phyloP scores from a whole-genome alignment of 2,797 vertebrate genomes.

The Acanthiza pusilla region DNA sequence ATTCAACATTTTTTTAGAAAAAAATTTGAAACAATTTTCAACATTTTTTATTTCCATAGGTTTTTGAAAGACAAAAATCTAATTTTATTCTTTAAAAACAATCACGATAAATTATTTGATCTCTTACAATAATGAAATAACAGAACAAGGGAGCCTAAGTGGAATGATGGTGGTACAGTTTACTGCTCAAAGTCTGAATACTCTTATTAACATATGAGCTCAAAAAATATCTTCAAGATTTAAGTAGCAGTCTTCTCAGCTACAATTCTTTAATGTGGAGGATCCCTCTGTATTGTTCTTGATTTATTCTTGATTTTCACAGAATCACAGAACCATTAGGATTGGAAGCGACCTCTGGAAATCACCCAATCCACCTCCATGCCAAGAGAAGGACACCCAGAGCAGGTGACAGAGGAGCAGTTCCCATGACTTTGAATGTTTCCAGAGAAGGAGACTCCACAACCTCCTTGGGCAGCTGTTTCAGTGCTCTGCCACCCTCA shows the following conservation, averaged over 20 bases:
- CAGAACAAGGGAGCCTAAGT: neutral
- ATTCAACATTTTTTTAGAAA: neutral
- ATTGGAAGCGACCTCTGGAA: neutral
- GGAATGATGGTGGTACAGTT: rapidly evolving
- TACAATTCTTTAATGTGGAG: neutral
- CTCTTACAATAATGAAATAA: neutral
- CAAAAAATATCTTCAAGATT: neutral
- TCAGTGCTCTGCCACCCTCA: neutral
- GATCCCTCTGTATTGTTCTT: neutral
- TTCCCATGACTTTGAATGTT: neutral
- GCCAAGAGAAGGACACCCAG: neutral
- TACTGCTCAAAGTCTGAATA: neutral
- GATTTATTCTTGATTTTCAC: rapidly evolving
- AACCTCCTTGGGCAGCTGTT: neutral
- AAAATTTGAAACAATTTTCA: neutral
- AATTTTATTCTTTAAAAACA: neutral
- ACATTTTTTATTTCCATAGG: rapidly evolving
- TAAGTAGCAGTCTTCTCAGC: neutral
- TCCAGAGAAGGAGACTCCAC: neutral
- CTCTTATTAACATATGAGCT: neutral
- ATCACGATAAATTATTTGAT: rapidly evolving
- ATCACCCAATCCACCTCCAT: too few relatives aligned
- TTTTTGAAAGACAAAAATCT: neutral
- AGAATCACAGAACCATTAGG: neutral
- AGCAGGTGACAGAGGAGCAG: neutral